These are phyloP conservation scores for Semotilus atromaculatus DNA, from an alignment of 2,797 vertebrate species.

Conservation along the genomic window DNA sequence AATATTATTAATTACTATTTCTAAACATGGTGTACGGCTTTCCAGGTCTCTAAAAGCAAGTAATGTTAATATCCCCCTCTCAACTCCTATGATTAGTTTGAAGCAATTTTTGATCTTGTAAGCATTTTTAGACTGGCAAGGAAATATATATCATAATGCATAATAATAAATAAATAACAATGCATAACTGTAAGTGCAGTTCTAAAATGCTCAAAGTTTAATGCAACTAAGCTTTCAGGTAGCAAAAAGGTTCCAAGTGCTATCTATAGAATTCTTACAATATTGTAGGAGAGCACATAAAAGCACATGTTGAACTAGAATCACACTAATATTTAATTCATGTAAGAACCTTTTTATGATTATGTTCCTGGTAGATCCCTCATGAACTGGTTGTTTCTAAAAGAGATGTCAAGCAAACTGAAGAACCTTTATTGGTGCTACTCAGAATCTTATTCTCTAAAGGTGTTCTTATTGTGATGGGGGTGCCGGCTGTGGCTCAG, in stretches of 20 bases:
- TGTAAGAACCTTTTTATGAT: background rate
- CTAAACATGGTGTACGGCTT: background rate
- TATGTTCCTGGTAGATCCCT: background rate
- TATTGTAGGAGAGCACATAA: background rate
- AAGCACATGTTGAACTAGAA: background rate
- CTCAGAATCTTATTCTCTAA: constrained; percentile 2
- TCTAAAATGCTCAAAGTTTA: background rate
- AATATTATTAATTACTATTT: background rate
- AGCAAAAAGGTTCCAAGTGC: background rate
- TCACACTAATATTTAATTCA: background rate
- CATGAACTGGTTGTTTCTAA: background rate
- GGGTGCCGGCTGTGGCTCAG: background rate
- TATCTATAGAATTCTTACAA: background rate
- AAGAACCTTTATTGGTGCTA: background rate
- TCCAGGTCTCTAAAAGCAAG: background rate
- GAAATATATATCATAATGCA: background rate
- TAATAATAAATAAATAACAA: background rate
- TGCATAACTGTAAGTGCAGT: background rate
- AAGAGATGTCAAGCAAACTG: background rate
- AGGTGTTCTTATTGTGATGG: constrained; percentile 25
- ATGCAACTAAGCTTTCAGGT: background rate
- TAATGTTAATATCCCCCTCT: background rate
- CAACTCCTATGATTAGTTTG: background rate
- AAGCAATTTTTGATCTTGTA: background rate
- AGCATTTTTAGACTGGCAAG: background rate